Evolutionary conservation across 2,888 invertebrate genomes (phyloP), one percentile per base, ranked within the genome.

Genomic region (Rhagonycha fulva): DNA sequence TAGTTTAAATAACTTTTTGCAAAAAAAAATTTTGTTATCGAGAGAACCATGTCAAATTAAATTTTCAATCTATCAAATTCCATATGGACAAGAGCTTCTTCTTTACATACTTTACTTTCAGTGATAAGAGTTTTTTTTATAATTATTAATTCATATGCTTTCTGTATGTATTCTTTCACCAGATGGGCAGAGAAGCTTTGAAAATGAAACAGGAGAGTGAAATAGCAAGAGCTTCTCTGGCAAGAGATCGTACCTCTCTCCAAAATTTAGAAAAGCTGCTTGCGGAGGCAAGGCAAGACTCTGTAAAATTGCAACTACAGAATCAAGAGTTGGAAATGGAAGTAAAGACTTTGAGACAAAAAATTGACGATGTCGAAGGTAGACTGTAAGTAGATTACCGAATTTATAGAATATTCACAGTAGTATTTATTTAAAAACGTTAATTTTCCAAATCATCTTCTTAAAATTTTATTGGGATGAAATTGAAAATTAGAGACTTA

Each of bases 271-370:
- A 92, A 81, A 88, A 89, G 68, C 85, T 92, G 12, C 82, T 93
- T 62, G 88, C 89, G 61, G 89, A 90, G 72, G 89, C 91, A 10
- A 89, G 92, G 30, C 89, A 90, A 71, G 92, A 93, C 81, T 88
- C 91, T n/a, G 91, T 93, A 26, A 91, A 92, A 76, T 88, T 91
- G 47, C 91, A 92, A 82, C 82, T 92, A 62, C 88, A 89, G 12
- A 89, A 93, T 84, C 92, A 93, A 83, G 93, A 93, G 87, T 88
- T 93, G 30, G 91, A 92, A 79, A 88, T 89, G 71, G 93, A 93
- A 86, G 89, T 93, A 24, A 87, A 89, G 76, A 88, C 89, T 69
- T 85, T 93, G 77, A 92, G 91, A 82, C 88, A 89, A 61, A 90
- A 89, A 83, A 87, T 92, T 11, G 83, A 85, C 11, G 90, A 90